phyloP scores from a whole-genome alignment of 2,888 invertebrate species.

The Sinelater perroti region DNA sequence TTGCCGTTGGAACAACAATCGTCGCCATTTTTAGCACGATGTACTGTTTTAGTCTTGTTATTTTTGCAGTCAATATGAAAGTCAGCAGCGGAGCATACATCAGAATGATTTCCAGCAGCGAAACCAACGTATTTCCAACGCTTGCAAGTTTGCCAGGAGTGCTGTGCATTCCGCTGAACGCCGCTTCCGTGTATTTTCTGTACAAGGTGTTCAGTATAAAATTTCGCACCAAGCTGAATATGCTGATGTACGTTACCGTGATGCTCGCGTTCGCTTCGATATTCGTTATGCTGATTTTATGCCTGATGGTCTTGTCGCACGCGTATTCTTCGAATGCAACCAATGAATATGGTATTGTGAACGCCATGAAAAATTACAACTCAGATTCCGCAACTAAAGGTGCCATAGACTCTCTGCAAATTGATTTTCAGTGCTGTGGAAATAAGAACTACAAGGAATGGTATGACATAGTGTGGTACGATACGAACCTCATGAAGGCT shows the following conservation, averaged over 20 bases:
- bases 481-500: constrained; percentile 58
- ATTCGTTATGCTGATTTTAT: constrained; percentile 30
- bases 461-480: constrained; percentile 70
- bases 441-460: constrained; percentile 69
- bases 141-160: constrained; percentile 47
- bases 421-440: constrained; percentile 71
- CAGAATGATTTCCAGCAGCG: constrained; percentile 54
- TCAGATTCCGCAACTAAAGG: constrained; percentile 65
- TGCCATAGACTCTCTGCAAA: constrained; percentile 68
- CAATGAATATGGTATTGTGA: constrained; percentile 64
- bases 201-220: constrained; percentile 47
- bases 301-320: constrained; percentile 50
- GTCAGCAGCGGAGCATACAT: constrained; percentile 54
- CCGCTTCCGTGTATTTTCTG: constrained; percentile 44
- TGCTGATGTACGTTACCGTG: constrained; percentile 46
- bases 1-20: constrained; percentile 33
- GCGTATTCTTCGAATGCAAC: constrained; percentile 48
- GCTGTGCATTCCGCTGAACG: constrained; percentile 48
- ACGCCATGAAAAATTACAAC: constrained; percentile 68
- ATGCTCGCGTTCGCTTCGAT: constrained; percentile 33
- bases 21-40: constrained; percentile 44
- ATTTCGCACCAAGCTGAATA: constrained; percentile 44
- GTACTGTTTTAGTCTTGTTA: constrained; percentile 48
- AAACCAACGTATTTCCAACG: constrained; percentile 52
- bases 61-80: constrained; percentile 48